Conservation (phyloP, 2,797 vertebrate species). For the Sarcoramphus papa region DNA sequence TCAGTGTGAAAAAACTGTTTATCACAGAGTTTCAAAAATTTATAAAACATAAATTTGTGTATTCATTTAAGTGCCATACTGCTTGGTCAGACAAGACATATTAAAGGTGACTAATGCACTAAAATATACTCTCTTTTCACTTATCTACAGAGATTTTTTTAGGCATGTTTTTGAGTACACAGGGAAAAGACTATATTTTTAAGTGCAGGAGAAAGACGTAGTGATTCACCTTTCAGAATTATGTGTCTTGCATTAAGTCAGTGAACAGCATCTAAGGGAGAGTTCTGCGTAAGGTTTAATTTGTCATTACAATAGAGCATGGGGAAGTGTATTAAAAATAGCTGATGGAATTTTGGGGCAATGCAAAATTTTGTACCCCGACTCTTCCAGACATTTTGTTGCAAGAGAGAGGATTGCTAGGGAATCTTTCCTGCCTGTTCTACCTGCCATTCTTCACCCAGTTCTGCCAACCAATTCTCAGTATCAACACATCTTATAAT, state of each 20-base stretch:
- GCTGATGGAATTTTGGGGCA: background rate
- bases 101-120: background rate
- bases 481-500: background rate
- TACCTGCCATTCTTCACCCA: background rate
- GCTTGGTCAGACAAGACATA: background rate
- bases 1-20: conserved; percentile 24
- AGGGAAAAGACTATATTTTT: background rate
- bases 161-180: background rate
- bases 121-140: background rate
- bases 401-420: background rate
- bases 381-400: background rate
- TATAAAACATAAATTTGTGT: conserved; percentile 24
- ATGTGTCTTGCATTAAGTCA: background rate
- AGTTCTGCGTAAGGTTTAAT: background rate
- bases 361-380: background rate
- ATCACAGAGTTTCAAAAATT: conserved; percentile 40
- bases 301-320: background rate
- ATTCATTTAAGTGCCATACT: conserved; percentile 8
- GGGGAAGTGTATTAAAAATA: background rate
- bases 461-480: background rate
- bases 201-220: background rate
- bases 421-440: background rate
- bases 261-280: background rate
- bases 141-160: background rate
- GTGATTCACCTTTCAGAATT: background rate